Conservation (phyloP, 1,140 invertebrate genomes). For the Penaeus chinensis region DNA sequence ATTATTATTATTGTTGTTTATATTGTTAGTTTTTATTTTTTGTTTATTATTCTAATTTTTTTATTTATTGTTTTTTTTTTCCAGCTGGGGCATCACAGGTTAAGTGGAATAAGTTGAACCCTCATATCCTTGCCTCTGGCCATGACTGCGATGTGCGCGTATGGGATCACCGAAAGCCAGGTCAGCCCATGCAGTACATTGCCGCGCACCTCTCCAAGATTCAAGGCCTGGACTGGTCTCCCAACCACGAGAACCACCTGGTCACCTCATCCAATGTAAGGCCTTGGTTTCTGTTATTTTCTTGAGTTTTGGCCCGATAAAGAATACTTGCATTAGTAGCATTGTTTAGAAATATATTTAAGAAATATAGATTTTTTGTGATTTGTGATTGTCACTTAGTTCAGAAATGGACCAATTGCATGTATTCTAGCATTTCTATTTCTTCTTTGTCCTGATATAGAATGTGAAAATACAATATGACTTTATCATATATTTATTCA, state of each 20-base stretch:
- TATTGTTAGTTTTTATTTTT: too few species aligned
- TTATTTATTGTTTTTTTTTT: constrained; percentile 52
- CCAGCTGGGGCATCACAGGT: constrained; percentile 90
- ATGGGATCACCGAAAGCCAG: constrained; percentile 93
- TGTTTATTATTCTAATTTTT: too few species aligned
- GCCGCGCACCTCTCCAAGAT: constrained; percentile 93
- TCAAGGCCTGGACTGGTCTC: constrained; percentile 89
- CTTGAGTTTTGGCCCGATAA: too few species aligned
- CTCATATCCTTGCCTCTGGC: constrained; percentile 88
- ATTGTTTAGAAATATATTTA: background rate
- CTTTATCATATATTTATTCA: background rate
- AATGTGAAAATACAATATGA: background rate
- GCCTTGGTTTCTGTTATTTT: too few species aligned
- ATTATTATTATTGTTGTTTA: too few species aligned
- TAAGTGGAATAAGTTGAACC: constrained; percentile 88
- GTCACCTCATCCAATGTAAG: constrained; percentile 62
- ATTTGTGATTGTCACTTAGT: too few species aligned
- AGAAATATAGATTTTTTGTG: too few species aligned
- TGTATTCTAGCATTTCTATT: background rate
- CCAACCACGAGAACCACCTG: constrained; percentile 57
- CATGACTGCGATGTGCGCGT: constrained; percentile 95
- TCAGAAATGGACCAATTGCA: background rate
- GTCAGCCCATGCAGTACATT: constrained; percentile 89
- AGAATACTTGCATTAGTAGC: too few species aligned
- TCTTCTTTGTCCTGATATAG: background rate